Base-by-base conservation (phyloP, 1,140 invertebrate genomes). In the Hestina assimilis region DNA sequence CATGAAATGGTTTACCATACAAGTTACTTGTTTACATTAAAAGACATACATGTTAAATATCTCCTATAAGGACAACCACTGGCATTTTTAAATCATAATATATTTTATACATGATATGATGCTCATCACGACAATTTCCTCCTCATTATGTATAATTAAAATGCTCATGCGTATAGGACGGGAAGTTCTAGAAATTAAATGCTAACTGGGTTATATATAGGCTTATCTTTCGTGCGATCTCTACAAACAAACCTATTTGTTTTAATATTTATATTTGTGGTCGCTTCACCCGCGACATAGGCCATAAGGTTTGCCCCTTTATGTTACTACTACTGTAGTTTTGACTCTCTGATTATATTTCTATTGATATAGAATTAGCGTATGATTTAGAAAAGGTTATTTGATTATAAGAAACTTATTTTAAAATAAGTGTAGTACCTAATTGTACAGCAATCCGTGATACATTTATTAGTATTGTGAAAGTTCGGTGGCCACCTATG, bases 171-270 rank as follows among this genome's bases (percentile, higher is more conserved):
- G 8, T 24, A n/a, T n/a, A n/a, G 33, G 29, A 24, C 19, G 24
- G 31, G 28, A 14, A 43, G 42, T 21, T 21, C 50, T 45, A 38
- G 20, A 55, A 54, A 58, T 50, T 23, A 53, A 66, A 75, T 69
- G 60, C 70, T 75, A 71, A 72, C 69, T 66, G 63, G 69, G 59
- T 64, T 76, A 75, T 72, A 75, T 72, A 19, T 66, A 70, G 62
- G 40, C 50, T 69, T 75, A 75, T 80, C 51, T 33, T 33, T 26
- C 17, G 14, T 38, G 56, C 29, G 70, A 74, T 74, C 72, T 59
- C 60, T 47, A 59, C 64, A 79, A 78, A 82, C 76, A 79, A 66
- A 72, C 64, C 59, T 55, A 79, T 79, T 74, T 74, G 72, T 68
- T 64, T 52, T 48, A 47, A 65, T 74, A 72, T 81, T 79, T 81